phyloP scores from a whole-genome alignment of 53 echinoderm and acorn worm species.

The Patiria pectinifera region DNA sequence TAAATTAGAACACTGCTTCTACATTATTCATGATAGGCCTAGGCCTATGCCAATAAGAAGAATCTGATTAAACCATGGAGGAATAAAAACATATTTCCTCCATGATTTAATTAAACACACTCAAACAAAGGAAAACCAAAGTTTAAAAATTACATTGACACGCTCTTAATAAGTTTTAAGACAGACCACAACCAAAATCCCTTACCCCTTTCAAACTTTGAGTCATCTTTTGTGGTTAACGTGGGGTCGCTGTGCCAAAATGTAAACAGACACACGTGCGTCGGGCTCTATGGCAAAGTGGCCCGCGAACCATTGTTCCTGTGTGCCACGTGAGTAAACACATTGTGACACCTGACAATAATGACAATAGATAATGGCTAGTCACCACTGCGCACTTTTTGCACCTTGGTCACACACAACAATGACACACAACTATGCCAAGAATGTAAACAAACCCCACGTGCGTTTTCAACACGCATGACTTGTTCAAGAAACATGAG shows the following conservation, averaged over 20 bases:
- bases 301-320: neutral
- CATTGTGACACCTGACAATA: conserved; percentile 20
- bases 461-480: conserved; percentile 20
- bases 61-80: no score
- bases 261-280: conserved; percentile 45
- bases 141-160: no score
- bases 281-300: neutral
- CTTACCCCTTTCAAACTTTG: neutral
- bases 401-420: neutral
- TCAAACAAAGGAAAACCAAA: no score
- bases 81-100: no score
- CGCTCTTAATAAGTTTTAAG: no score
- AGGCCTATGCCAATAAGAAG: no score
- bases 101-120: no score
- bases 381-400: neutral
- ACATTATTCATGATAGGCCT: no score
- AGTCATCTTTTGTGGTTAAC: neutral
- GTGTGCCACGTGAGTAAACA: neutral
- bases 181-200: no score
- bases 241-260: conserved; percentile 1
- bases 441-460: conserved; percentile 56
- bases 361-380: neutral
- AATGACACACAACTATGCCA: conserved; percentile 12
- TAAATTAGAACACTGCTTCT: no score
- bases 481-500: neutral